Base-by-base conservation (phyloP, 2,113 vertebrate genomes). In the Ceyx cyanopectus region DNA sequence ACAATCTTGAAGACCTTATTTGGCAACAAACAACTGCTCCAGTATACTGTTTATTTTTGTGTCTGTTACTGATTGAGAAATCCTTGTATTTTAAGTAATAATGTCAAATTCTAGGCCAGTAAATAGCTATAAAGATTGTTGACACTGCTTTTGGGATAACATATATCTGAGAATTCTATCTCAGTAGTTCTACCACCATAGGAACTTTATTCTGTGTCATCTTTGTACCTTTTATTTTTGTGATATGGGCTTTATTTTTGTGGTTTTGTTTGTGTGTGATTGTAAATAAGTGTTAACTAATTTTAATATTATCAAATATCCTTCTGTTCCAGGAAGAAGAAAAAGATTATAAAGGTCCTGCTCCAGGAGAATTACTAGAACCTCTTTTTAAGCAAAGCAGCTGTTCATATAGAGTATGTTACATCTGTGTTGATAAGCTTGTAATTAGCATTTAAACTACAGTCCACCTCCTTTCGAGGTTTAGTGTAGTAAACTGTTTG, bases 331-430 rank as follows among this genome's bases (percentile, higher is more conserved):
- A 99, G 99, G 98, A 98, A 97, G 98, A 99, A 90, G 98, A 98
- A 30, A 98, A 98, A 79, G 98, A 98, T n/a, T 99, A 99, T 58
- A 97, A 90, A 41, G 99, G 99, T 15, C 99, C 98, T 27, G 96
- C 87, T 94, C 99, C 99, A 34, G 97, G 94, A 76, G 97, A 98
- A 26, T 97, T 99, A 32, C 97, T 99, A 86, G 99, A 99, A 56
- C 98, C 99, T 21, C 97, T 99, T 11, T 99, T 99, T 96, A 99
- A 99, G 94, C 98, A 99, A 96, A 99, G 98, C 97, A 99, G 99
- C 97, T 99, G 99, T 96, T 99, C 99, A 10, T 99, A 99, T 85
- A 98, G 99, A 97, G 99, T 99, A 98, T 92, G 98, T 95, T 69
- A 51, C 63, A 81, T 95, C 63, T 57, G 19, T 77, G 68, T 61